Base-by-base conservation (phyloP, 2,113 vertebrate species). In the Nansenia antarctica region DNA sequence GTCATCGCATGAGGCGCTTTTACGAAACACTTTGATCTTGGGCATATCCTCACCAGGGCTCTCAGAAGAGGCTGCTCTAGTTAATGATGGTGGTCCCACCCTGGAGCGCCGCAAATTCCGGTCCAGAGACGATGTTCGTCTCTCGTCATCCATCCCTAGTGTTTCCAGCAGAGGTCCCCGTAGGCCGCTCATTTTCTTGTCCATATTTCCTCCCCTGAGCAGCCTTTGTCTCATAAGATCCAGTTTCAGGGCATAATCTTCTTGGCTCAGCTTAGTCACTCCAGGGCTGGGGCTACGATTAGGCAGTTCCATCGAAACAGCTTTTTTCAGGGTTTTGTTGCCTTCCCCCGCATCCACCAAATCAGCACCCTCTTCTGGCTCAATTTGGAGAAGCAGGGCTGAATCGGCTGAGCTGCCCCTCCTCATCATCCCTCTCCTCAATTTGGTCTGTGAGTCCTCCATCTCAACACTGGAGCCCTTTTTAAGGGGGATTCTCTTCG, bases 91-190 rank as follows among this genome's bases (percentile, higher is more conserved):
- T 0, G 72, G 83, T 67, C 67, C 93, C 8, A 86, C 32, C 31
- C 91, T 85, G 9, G 58, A 34, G 0, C 90, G 79, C 11, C 85
- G 66, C 20, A 62, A 64, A 7, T 81, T 69, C 14, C 81, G 76
- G 20, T 87, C 85, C 14, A 81, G 62, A 8, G 85, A 74, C 1
- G 62, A 30, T 0, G 86, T 83, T 26, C 75, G 76, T 59, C 91
- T 92, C 57, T 93, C 92, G 3, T 94, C 92, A 0, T 91, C 78
- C 14, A 93, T 87, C 1, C 95, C 94, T 0, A 98, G 89, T 0
- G 94, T 98, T 85, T 98, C 97, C 75, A 99, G 91, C 68, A 99
- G 85, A 1, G 97, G 96, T 0, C 96, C 97, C 22, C 97, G 87
- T 31, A 99, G 90, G 69, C 97, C 96, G 0, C 96, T 98, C 90